Evolutionary conservation across 2,113 vertebrate species (phyloP).

Genomic region (Serilophus lunatus): DNA sequence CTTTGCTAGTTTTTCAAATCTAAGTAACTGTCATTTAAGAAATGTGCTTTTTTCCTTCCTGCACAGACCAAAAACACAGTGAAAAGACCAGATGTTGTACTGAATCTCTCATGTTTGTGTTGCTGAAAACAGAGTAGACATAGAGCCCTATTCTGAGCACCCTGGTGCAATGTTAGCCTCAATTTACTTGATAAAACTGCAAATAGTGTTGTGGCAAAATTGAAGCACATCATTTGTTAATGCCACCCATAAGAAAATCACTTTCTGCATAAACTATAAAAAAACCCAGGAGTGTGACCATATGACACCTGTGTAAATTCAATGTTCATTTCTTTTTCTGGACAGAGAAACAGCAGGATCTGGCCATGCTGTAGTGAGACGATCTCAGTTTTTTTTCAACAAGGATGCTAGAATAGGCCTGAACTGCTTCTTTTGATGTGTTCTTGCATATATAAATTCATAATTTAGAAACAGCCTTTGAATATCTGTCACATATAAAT

Average conservation of each 20-base stretch:
- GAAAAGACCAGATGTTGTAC: neutral
- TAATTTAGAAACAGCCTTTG: neutral
- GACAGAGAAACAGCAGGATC: neutral
- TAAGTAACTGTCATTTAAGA: neutral
- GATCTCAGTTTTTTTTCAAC: neutral
- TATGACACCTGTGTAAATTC: neutral
- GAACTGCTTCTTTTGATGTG: neutral
- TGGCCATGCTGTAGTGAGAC: neutral
- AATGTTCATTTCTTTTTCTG: neutral
- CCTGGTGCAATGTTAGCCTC: neutral
- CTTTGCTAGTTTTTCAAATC: neutral
- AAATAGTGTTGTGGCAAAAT: neutral
- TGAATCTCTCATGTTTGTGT: neutral
- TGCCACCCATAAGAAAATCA: neutral
- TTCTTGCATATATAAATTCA: neutral
- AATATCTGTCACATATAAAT: neutral
- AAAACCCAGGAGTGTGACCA: neutral
- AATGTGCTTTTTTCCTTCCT: neutral
- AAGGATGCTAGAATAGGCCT: neutral
- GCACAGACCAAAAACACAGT: neutral
- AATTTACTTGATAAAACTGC: neutral
- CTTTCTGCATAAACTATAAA: neutral
- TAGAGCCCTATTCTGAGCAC: accelerated
- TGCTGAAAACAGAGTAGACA: neutral
- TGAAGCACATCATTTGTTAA: neutral